phyloP scores from a whole-genome alignment of 2,888 invertebrate species.

The Pimpla rufipes region DNA sequence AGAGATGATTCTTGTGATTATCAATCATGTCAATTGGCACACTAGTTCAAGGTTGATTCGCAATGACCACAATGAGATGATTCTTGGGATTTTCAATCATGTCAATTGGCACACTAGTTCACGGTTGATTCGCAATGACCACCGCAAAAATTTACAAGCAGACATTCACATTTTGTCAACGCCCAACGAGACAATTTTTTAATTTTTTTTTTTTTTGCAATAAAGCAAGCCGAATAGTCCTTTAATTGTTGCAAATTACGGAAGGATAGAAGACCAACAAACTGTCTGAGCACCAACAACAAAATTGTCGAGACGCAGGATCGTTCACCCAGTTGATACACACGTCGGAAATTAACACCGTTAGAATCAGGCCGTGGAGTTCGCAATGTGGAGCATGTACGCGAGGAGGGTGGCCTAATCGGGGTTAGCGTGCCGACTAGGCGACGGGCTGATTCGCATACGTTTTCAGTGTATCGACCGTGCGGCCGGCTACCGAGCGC shows the following conservation, averaged over 20 bases:
- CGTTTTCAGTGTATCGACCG: slow-evolving; percentile 77
- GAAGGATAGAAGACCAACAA: neutral
- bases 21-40: too few relatives aligned
- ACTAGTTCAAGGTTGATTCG: neutral
- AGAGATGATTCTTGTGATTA: neutral
- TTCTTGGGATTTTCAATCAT: neutral
- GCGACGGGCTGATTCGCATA: slow-evolving; percentile 71
- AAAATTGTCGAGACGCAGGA: slow-evolving; percentile 51
- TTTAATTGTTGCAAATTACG: neutral
- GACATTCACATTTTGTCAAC: slow-evolving; percentile 1
- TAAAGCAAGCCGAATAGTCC: neutral
- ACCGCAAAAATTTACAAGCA: neutral
- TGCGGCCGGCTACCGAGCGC: slow-evolving; percentile 66
- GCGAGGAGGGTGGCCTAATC: slow-evolving; percentile 71
- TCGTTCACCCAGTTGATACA: slow-evolving; percentile 51
- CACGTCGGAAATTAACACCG: slow-evolving; percentile 63
- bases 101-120: neutral
- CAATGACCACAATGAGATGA: neutral
- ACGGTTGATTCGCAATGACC: neutral
- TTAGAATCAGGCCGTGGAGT: slow-evolving; percentile 68
- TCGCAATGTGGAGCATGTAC: slow-evolving; percentile 56
- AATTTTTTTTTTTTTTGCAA: neutral
- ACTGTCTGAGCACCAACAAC: slow-evolving; percentile 6
- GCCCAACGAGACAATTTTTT: too few relatives aligned
- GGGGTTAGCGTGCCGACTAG: slow-evolving; percentile 81